Evolutionary conservation across 2,113 vertebrate species (phyloP), one percentile per base, ranked within the genome.

Genomic region (Chlamydotis undulata): DNA sequence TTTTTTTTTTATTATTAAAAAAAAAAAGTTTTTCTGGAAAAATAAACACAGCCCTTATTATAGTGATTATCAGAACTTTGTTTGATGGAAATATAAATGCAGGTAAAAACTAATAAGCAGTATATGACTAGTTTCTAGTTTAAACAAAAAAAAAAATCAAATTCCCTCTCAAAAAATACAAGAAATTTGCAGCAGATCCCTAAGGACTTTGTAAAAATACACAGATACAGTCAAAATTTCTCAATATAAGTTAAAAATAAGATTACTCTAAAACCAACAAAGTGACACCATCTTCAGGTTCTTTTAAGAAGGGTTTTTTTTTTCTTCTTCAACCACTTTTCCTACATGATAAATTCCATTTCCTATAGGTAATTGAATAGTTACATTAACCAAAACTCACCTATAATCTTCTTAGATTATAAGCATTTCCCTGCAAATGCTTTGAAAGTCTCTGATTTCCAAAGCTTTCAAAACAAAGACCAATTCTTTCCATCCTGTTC

Each of bases 341-440:
- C 39, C 37, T 86, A n/a, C 12, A 26, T 85, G 23, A 41, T 39
- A 83, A 93, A 93, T 90, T 94, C 74, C 55, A 86, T 85, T 93
- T 95, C 90, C 78, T 86, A 2, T 91, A 87, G 37, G 89, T 91
- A 94, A 91, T 77, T 47, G 12, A 85, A 93, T 45, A 89, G 70
- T 69, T 95, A 67, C 14, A 69, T 83, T 80, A 79, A 91, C 70
- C 59, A 77, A 93, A 95, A 76, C 28, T 90, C 70, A 83, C 70
- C 84, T 91, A 67, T 70, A 91, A 86, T 93, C 67, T 91, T 95
- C 74, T 71, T 85, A 90, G 94, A 91, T 96, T 88, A 88, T 69
- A 94, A 35, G 37, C 53, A 79, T 90, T 93, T 83, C 31, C 28
- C 37, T 91, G 50, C 12, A 88, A 95, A 87, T 80, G 74, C 91